Evolutionary conservation across 2,888 invertebrate genomes (phyloP), one percentile per base, ranked within the genome.

Genomic region (Xanthia icteritia): DNA sequence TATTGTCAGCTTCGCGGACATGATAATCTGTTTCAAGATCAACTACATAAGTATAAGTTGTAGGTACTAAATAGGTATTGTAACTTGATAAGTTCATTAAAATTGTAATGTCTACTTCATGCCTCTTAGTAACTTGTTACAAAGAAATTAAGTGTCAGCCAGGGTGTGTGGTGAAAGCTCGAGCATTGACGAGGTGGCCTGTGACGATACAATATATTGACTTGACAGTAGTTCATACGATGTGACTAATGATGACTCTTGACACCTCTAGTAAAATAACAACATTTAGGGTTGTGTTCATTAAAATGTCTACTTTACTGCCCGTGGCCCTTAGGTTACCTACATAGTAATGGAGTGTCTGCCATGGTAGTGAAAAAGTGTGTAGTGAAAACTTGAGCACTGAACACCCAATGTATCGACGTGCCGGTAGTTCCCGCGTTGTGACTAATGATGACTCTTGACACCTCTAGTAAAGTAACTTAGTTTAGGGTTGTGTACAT

Each of bases 311-410:
- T 31, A 31, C 31, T 31, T 31, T 2, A 31, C 2, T 31, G 31
- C 31, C 31, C 31, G 2, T 31, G 31, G 31, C 31, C 31, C 31
- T 31, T 31, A 31, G 31, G 31, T 31, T 31, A 31, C 31, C 31
- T 31, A 31, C 73, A 56, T 6, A 79, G 64, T 39, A 65, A 82
- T 67, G 54, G 61, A 31, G 78, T 73, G 61, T 58, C 73, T 58
- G 68, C 23, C 17, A 56, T 27, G 69, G 67, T 65, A 11, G 31
- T 31, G 31, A 31, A 31, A 31, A 31, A 31, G 31, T 31, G 31
- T 11, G 42, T 11, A 42, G 42, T 42, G 42, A 42, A 42, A 42
- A 9, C 42, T 42, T 9, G 42, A 42, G 42, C 42, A 42, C 42
- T 66, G 61, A 65, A 65, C 68, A 72, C 64, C 71, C 71, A 72